These are phyloP conservation scores for Mus musculus DNA, from an alignment of 2,113 vertebrate genomes.

Conservation along the genomic window DNA sequence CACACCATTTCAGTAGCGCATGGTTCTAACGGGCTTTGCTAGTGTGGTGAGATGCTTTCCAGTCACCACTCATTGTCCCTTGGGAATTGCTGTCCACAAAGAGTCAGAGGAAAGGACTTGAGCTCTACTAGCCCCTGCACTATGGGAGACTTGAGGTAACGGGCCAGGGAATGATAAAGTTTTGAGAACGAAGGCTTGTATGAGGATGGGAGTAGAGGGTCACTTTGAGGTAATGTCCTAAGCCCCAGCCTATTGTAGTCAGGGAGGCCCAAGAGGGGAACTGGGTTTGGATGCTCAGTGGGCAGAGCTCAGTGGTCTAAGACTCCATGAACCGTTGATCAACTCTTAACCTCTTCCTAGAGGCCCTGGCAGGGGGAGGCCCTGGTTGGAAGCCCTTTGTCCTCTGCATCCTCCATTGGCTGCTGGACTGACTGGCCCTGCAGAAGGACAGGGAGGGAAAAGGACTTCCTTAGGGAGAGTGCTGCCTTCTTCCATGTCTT, in stretches of 20 bases:
- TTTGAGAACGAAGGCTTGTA: neutral
- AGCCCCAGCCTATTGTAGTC: neutral
- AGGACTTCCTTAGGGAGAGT: too few relatives aligned
- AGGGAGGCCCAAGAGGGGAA: neutral
- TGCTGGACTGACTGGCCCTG: neutral
- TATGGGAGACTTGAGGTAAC: neutral
- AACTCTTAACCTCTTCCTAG: neutral
- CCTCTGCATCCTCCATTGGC: neutral
- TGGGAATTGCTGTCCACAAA: neutral
- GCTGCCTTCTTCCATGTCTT: neutral
- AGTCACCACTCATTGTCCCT: too few relatives aligned
- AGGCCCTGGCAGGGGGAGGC: neutral
- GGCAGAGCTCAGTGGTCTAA: neutral
- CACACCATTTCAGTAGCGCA: rapidly evolving
- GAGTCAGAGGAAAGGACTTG: neutral
- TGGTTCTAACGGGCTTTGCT: neutral
- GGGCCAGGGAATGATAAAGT: neutral
- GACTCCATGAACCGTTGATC: neutral
- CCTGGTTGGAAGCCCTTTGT: neutral
- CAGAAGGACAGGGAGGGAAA: neutral
- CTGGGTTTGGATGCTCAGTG: neutral
- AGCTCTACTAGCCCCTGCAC: neutral
- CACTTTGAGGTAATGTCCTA: neutral
- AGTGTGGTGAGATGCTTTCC: neutral
- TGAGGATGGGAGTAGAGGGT: neutral